Percentiles rank a stretch among this genome's conserved stretches.
Evolutionary conservation across 2,113 vertebrate genomes (phyloP).

Genomic region (Psilopogon haemacephalus): DNA sequence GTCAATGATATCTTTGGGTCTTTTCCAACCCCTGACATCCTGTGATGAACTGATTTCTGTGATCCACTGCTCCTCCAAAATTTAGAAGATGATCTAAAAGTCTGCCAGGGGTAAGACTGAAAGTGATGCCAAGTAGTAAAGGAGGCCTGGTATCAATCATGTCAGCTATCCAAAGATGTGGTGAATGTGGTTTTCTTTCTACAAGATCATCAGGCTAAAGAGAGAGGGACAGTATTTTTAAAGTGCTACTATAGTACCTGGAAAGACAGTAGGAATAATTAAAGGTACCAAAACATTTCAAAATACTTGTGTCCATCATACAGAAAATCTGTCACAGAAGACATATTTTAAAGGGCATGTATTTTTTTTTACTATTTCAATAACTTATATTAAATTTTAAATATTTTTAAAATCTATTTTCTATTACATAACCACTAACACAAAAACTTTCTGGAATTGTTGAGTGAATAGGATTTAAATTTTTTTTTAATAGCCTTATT

Average conservation of each 20-base stretch:
- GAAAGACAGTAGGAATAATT: not conserved
- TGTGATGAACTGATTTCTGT: fast-evolving
- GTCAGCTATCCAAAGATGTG: not conserved
- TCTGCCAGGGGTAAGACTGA: not conserved
- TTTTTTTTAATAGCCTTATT: not conserved
- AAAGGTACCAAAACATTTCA: not conserved
- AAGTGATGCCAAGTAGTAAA: not conserved
- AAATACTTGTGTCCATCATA: not conserved
- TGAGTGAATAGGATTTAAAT: not conserved
- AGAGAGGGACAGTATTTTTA: not conserved
- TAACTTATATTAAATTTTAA: not conserved
- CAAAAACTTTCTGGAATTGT: not conserved
- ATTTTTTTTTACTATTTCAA: not conserved
- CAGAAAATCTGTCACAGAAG: not conserved
- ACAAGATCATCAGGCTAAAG: not conserved
- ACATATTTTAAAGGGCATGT: not conserved
- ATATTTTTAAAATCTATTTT: not conserved
- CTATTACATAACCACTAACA: not conserved
- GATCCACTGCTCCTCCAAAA: not conserved
- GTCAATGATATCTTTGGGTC: too few species aligned
- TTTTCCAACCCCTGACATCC: too few species aligned
- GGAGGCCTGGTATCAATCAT: not conserved
- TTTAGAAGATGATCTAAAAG: not conserved
- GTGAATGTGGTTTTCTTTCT: not conserved
- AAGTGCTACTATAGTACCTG: not conserved